Percentiles rank a stretch among this genome's conserved stretches.
These are phyloP conservation scores for Stomatorhinus walkeri DNA, from an alignment of 2,797 vertebrate species.

Conservation along the genomic window DNA sequence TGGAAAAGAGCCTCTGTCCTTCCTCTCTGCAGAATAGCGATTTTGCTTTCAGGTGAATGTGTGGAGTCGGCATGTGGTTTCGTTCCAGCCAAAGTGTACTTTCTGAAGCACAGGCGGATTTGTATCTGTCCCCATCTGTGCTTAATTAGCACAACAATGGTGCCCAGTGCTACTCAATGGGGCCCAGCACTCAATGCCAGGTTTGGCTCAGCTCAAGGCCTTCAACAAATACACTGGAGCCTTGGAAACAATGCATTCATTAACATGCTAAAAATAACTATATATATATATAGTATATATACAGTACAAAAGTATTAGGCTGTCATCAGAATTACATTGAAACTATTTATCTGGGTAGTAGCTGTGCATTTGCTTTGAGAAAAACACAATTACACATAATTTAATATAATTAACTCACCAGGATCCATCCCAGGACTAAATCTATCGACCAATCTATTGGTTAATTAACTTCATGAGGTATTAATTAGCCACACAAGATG, in stretches of 20 bases:
- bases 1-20: neutral
- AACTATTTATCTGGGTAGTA: neutral
- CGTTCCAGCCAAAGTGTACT: neutral
- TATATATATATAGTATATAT: neutral
- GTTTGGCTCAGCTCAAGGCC: neutral
- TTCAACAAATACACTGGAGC: neutral
- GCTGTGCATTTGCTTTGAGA: neutral
- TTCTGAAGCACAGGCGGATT: no score
- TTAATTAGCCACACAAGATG: neutral
- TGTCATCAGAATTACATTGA: neutral
- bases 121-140: conserved; percentile 15
- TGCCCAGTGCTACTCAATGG: neutral
- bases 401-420: neutral
- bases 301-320: neutral
- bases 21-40: neutral
- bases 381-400: neutral
- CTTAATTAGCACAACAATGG: conserved; percentile 24
- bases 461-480: neutral
- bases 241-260: neutral
- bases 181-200: neutral
- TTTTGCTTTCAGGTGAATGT: conserved; percentile 11
- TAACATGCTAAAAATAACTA: neutral
- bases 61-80: neutral
- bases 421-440: neutral
- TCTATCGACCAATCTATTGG: neutral